Evolutionary conservation across 2,888 invertebrate genomes (phyloP), one percentile per base, ranked within the genome.

Genomic region (Caenorhabditis sp.): DNA sequence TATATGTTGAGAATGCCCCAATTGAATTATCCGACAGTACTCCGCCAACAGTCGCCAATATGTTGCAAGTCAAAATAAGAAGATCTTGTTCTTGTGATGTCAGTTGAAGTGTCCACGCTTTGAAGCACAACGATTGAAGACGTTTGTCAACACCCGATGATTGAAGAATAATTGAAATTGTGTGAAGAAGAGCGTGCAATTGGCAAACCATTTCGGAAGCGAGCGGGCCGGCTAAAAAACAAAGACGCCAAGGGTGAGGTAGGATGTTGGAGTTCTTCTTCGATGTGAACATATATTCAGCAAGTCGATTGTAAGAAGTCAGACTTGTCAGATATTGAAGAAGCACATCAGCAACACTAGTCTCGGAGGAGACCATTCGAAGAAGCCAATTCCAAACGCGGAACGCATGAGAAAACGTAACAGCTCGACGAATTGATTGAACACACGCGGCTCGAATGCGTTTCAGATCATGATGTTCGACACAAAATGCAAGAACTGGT

Each of bases 331-430:
- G 71, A 53, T 80, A 82, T 65, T 81, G 80, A n/a, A 97, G 97
- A 88, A 97, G 91, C 12, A 97, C 91, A 89, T 97, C 97, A 84
- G 97, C 96, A 23, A 97, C 91, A 87, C 94, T 93, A 36, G 78
- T 74, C 66, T 86, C 85, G 0, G 83, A 77, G 0, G 83, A 82
- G 6, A 86, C 86, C 62, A 86, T 63, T 62, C 95, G 91, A 57
- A 97, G 89, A 24, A 99, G 89, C 97, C 97, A 99, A 88, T 96
- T 96, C 81, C 97, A 90, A 0, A 95, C 95, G 91, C 93, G 84
- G 54, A 87, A 85, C 57, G 83, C 81, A 62, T 85, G 83, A n/a
- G 84, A 71, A 61, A 86, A 85, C 19, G 77, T 63, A 19, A 84
- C 90, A 2, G 91, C 90, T 81, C 91, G 90, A 62, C 91, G 90